These are phyloP conservation scores for Pongo pygmaeus DNA, from an alignment of 2,113 vertebrate genomes.

Conservation along the genomic window DNA sequence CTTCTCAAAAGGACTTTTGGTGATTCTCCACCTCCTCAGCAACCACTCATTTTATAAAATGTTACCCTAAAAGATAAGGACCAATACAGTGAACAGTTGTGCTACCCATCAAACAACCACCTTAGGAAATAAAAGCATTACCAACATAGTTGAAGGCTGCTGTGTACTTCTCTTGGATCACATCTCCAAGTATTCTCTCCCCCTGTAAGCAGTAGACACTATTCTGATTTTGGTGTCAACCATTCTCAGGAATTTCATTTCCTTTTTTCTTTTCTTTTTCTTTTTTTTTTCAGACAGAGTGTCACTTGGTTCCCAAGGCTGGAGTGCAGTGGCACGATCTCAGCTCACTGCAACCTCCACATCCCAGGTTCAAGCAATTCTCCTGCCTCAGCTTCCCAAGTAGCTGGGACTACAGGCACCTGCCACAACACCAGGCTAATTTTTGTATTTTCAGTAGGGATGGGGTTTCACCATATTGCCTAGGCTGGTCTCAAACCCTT, in stretches of 20 bases:
- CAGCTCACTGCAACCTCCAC: too few relatives aligned
- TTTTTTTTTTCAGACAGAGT: too few relatives aligned
- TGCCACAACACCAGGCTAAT: too few relatives aligned
- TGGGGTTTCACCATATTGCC: too few relatives aligned
- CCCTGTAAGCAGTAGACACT: background rate
- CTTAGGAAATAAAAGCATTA: background rate
- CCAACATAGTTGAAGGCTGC: background rate
- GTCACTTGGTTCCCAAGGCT: too few relatives aligned
- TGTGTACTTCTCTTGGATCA: background rate
- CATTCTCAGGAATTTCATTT: background rate
- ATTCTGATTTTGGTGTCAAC: background rate
- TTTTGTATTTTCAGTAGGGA: too few relatives aligned
- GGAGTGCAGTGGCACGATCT: too few relatives aligned
- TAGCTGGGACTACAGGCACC: too few relatives aligned
- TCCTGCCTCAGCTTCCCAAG: too few relatives aligned
- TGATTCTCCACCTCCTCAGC: background rate
- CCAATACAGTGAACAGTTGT: background rate
- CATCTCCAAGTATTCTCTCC: background rate
- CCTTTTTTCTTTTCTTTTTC: too few relatives aligned
- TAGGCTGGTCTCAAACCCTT: too few relatives aligned
- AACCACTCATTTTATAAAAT: background rate
- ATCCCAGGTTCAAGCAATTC: too few relatives aligned
- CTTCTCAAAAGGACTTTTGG: constrained; percentile 11
- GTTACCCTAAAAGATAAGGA: background rate
- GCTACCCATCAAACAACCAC: background rate